Evolutionary conservation across 2,113 vertebrate species (phyloP), one percentile per base, ranked within the genome.

Genomic region (Cryptoleucopteryx plumbea): DNA sequence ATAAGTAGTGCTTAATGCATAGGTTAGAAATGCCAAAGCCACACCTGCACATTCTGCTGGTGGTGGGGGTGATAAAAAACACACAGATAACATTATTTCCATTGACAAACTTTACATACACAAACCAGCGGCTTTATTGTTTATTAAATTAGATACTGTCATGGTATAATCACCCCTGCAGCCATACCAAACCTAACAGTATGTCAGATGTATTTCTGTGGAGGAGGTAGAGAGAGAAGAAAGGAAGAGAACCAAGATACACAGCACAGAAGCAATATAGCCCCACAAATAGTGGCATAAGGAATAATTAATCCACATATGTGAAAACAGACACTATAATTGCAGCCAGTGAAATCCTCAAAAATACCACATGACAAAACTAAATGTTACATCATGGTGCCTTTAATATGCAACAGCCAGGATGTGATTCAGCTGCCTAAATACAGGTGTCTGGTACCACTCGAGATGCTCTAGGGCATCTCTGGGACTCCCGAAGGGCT

Each of bases 51-150:
- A 70, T 89, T 94, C 92, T 91, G 58, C 50, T 93, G 71, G 62
- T 91, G 74, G 83, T 82, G 47, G 58, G 36, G 50, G 89, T 90
- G 89, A 92, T 95, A 91, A 96, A 95, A 95, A 66, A 9, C 82
- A 95, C n/a, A 95, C 7, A 94, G 94, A 95, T 97, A 97, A 97
- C 96, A 95, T 96, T 96, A 91, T 68, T 96, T 94, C 78, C 91
- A 94, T 87, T 95, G 89, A 95, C 93, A 96, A 93, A 93, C 58
- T 96, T 93, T 83, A 94, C 88, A 97, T 94, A 94, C 36, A 93
- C 96, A 96, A 95, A 94, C 36, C 66, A 94, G 78, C 4, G 62
- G 88, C 94, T 97, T 94, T 93, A 97, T 96, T 96, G 96, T 97
- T 95, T 93, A 93, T 88, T 94, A 97, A 94, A 96, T 96, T 83